phyloP scores from a whole-genome alignment of 2,113 vertebrate species.

The Dinomys branickii region DNA sequence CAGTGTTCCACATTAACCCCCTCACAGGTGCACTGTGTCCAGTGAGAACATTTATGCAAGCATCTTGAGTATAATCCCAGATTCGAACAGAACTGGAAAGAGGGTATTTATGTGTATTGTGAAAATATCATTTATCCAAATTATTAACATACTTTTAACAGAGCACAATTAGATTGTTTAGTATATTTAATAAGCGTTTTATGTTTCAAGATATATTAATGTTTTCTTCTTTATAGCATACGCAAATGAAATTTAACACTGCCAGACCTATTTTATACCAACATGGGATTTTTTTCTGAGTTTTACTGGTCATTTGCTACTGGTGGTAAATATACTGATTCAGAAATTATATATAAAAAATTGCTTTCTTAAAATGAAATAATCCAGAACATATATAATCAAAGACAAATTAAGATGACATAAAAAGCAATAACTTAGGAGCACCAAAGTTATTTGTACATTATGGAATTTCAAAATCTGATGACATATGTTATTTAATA shows the following conservation, averaged over 20 bases:
- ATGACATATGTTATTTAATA: not conserved
- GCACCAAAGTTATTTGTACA: not conserved
- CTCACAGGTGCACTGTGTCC: constrained; percentile 96
- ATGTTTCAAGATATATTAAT: not conserved
- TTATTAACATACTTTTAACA: not conserved
- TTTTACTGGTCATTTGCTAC: constrained; percentile 14
- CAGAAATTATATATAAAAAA: not conserved
- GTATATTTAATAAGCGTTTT: not conserved
- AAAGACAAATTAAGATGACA: constrained; percentile 31
- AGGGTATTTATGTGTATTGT: constrained; percentile 36
- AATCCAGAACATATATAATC: not conserved
- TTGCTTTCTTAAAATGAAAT: constrained; percentile 3
- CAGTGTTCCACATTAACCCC: constrained; percentile 97
- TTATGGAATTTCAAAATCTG: not conserved
- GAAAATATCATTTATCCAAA: not conserved
- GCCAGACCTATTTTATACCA: not conserved
- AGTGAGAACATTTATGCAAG: constrained; percentile 94
- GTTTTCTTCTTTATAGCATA: not conserved
- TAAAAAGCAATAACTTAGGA: not conserved
- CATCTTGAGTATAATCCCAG: constrained; percentile 98
- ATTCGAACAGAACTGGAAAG: constrained; percentile 94
- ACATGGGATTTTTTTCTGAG: not conserved
- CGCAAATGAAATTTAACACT: constrained; percentile 20
- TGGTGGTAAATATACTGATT: not conserved
- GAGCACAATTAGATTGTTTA: not conserved